Evolutionary conservation across 2,797 vertebrate species (phyloP).

Genomic region (Pangasius djambal): DNA sequence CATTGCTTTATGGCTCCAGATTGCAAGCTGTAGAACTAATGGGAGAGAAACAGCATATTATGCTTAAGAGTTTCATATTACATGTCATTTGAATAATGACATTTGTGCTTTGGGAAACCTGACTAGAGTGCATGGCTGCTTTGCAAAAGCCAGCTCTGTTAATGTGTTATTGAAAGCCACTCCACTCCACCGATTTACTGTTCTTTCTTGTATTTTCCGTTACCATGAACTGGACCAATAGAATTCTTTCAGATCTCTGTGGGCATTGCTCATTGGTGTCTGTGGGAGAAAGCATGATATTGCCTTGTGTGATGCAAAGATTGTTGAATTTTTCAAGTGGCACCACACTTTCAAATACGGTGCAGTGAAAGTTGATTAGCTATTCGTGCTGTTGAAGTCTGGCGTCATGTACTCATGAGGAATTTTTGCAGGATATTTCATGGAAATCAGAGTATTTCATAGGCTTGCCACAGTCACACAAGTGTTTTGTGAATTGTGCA

Average conservation of each 20-base stretch:
- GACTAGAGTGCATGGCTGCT: not conserved
- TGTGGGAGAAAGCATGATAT: slow-evolving; percentile 36
- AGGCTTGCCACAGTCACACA: slow-evolving; percentile 35
- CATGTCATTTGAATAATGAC: slow-evolving; percentile 3
- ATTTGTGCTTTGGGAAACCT: not conserved
- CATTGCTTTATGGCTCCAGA: not conserved
- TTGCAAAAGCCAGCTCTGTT: not conserved
- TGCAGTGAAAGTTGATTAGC: slow-evolving; percentile 33
- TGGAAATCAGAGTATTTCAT: slow-evolving; percentile 39
- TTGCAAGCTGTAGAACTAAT: not conserved
- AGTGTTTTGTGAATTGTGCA: slow-evolving; percentile 29
- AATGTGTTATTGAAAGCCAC: not conserved
- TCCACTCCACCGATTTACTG: slow-evolving; percentile 17
- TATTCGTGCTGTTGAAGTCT: slow-evolving; percentile 26
- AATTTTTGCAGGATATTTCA: slow-evolving; percentile 35
- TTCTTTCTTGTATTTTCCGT: slow-evolving; percentile 30
- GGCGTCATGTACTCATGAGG: slow-evolving; percentile 24
- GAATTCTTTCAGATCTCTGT: slow-evolving; percentile 1
- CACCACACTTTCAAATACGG: slow-evolving; percentile 18
- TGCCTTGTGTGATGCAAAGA: slow-evolving; percentile 59
- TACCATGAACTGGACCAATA: slow-evolving; percentile 36
- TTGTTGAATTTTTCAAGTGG: slow-evolving; percentile 44
- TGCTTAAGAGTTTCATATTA: not conserved
- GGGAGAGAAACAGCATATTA: not conserved
- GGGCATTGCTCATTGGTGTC: slow-evolving; percentile 30